Conservation (phyloP, 2,113 vertebrate species). For the Protobothrops mucrosquamatus region DNA sequence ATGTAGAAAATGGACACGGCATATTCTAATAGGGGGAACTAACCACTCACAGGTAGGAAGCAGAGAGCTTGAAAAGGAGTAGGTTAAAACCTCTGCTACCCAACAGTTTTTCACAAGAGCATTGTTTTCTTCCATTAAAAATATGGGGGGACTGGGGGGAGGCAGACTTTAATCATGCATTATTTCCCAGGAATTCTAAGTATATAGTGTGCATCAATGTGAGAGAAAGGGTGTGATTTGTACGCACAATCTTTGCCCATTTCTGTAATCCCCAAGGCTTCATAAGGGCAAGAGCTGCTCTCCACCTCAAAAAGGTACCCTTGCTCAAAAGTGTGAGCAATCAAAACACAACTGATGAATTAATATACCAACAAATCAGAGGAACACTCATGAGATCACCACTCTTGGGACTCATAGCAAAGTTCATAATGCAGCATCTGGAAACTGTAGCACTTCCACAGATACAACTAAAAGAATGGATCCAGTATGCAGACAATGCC, state of each 20-base stretch:
- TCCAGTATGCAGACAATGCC: neutral
- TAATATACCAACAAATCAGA: neutral
- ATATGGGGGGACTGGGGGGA: neutral
- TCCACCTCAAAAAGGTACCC: neutral
- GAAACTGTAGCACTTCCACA: too few species aligned
- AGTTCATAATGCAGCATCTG: too few species aligned
- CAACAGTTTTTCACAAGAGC: neutral
- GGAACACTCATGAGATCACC: neutral
- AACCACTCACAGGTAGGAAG: neutral
- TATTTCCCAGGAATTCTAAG: neutral
- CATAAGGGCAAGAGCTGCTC: neutral
- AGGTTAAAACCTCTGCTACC: neutral
- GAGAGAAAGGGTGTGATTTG: neutral
- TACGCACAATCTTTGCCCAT: neutral
- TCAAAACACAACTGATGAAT: neutral
- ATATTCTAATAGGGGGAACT: neutral
- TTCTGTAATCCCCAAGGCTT: neutral
- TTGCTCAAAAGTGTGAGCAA: neutral
- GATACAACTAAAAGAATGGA: neutral
- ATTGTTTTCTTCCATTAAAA: neutral
- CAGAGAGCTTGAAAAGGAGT: neutral
- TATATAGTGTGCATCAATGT: neutral
- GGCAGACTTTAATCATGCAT: neutral
- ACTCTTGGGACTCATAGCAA: neutral
- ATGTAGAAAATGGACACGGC: neutral